Base-by-base conservation (phyloP, 2,113 vertebrate species). In the Rhinogobius similis region DNA sequence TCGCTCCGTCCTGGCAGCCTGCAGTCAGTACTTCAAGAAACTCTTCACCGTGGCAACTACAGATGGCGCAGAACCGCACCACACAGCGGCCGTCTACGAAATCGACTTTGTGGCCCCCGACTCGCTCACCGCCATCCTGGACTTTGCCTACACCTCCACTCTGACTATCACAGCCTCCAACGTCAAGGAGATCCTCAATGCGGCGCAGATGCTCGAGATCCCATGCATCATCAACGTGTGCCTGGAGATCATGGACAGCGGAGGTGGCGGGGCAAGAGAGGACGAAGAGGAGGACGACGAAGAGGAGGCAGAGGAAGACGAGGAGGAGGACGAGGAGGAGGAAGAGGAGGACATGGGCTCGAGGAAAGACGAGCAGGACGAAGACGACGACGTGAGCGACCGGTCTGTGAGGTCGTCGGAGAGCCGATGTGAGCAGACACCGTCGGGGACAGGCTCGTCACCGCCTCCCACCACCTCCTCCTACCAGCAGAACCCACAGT, bases 11-110 rank as follows among this genome's bases (percentile, higher is more conserved):
- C 93, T 99, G 80, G 98, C 98, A 0, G 98, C 98, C 81, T 99
- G 97, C 92, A 99, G 97, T 91, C 96, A 98, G 84, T 99, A 99
- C 85, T 99, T 99, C 82, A 97, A 98, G 87, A 98, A 98, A 85
- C 97, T 99, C 82, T 99, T 99, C 92, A 99, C 97, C 0, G 94
- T 97, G 0, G 93, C 94, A 73, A 93, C 92, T 70, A 89, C 90
- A 44, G 91, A 94, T 43, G 91, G 91, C 0, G 93, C 81, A 11
- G 84, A 89, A 12, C 75, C 84, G 18, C 81, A 93, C 29, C 83
- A 86, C 1, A 23, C 85, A 0, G 86, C 85, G 0, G 81, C 88
- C 0, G 90, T 98, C 84, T 99, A 99, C 9, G 95, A 99, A 93
- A 97, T 99, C 62, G 96, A 99, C 92, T 99, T 99, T 65, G 96